phyloP scores from a whole-genome alignment of 2,888 invertebrate genomes.

The Eilema griseolum region DNA sequence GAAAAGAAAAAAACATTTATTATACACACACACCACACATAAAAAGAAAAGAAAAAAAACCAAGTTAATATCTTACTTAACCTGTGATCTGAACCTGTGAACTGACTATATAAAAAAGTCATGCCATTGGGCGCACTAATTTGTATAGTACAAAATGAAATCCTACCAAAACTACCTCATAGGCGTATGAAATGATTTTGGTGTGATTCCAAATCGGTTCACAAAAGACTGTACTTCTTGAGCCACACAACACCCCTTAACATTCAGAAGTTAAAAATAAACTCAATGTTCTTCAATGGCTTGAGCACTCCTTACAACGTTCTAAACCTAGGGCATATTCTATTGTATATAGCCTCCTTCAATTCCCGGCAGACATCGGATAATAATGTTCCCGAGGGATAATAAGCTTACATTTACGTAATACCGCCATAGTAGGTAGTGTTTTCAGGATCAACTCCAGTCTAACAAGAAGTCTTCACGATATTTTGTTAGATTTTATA shows the following conservation, averaged over 20 bases:
- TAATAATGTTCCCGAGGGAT: constrained; percentile 38
- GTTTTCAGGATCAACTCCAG: background rate
- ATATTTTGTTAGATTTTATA: background rate
- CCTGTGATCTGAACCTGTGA: no score
- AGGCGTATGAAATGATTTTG: background rate
- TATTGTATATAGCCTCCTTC: constrained; percentile 19
- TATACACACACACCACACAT: no score
- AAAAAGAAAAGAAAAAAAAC: no score
- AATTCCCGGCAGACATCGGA: constrained; percentile 26
- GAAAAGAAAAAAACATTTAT: no score
- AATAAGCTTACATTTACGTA: constrained; percentile 49
- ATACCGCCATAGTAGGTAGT: constrained; percentile 36
- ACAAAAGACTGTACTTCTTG: background rate
- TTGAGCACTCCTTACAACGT: background rate
- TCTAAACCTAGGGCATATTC: constrained; percentile 6
- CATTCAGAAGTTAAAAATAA: background rate
- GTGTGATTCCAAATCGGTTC: background rate
- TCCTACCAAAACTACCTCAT: background rate
- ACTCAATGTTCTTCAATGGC: background rate
- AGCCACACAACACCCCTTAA: background rate
- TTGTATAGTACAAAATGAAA: background rate
- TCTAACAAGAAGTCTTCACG: constrained; percentile 3
- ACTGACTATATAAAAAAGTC: no score
- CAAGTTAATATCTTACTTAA: no score
- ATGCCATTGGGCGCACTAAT: background rate